Evolutionary conservation across 2,113 vertebrate genomes (phyloP).

Genomic region (Anseranas semipalmata): DNA sequence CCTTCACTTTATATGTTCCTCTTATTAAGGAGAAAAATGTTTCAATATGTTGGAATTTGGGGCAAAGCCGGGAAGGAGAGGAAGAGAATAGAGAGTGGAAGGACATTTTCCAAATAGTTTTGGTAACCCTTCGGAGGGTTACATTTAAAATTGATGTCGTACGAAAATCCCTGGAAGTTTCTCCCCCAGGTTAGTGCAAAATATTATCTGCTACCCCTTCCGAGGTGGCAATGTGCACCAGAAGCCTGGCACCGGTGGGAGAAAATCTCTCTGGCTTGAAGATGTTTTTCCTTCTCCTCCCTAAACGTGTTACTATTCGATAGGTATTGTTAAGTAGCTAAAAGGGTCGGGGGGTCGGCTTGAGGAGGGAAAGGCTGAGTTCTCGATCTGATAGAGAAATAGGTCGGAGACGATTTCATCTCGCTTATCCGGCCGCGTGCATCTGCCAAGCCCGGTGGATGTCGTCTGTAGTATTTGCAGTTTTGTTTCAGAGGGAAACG

Average conservation of each 20-base stretch:
- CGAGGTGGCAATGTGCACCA: neutral
- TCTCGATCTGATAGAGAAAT: neutral
- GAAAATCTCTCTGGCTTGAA: neutral
- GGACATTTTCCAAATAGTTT: constrained; percentile 67
- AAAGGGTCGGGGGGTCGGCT: neutral
- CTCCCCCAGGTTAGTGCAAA: constrained; percentile 4
- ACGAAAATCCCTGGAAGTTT: neutral
- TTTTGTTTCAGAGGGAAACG: constrained; percentile 19
- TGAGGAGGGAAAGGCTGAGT: neutral
- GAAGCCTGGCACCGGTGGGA: neutral
- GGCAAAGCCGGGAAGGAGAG: constrained; percentile 71
- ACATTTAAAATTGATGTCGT: neutral
- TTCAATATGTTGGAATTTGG: constrained; percentile 94
- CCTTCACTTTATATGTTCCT: constrained; percentile 89
- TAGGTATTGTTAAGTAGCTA: neutral
- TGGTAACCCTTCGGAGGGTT: constrained; percentile 15
- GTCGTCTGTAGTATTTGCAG: neutral
- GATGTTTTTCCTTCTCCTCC: neutral
- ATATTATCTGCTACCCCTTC: neutral
- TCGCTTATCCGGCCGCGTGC: neutral
- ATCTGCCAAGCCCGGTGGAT: neutral
- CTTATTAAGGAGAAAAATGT: constrained; percentile 99
- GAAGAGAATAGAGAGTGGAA: constrained; percentile 67
- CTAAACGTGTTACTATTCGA: neutral
- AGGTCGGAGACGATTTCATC: neutral